Percentiles rank a stretch among this genome's conserved stretches.
These are phyloP conservation scores for Drosophila nikananu DNA, from an alignment of 1,140 invertebrate species.

Conservation along the genomic window DNA sequence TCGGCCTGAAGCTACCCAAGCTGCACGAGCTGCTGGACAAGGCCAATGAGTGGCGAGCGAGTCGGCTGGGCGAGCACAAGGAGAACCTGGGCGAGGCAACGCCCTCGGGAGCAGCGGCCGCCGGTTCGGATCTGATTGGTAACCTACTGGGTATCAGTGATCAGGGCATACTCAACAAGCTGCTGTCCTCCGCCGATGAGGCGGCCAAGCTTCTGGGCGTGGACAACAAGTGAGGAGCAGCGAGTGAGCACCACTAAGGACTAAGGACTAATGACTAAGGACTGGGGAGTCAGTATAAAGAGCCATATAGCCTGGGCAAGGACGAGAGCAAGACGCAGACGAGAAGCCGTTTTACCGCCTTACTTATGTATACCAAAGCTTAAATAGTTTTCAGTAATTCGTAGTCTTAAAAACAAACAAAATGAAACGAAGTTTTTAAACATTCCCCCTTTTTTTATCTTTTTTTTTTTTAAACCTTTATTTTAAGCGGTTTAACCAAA, in stretches of 20 bases:
- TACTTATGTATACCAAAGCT: constrained; percentile 71
- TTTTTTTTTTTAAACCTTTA: constrained; percentile 21
- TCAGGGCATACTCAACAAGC: constrained; percentile 93
- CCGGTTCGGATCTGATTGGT: constrained; percentile 91
- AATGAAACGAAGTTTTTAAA: constrained; percentile 12
- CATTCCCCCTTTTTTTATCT: constrained; percentile 11
- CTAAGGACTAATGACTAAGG: neutral
- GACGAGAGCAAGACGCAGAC: neutral
- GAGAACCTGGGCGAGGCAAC: constrained; percentile 84
- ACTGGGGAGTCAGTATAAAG: neutral
- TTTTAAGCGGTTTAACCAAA: constrained; percentile 35
- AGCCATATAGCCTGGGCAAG: constrained; percentile 16
- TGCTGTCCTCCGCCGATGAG: constrained; percentile 93
- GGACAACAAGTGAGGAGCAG: constrained; percentile 85
- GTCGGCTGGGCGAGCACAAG: constrained; percentile 86
- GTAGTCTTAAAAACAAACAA: constrained; percentile 37
- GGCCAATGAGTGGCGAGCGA: constrained; percentile 72
- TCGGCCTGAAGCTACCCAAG: constrained; percentile 58
- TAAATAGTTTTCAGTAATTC: constrained; percentile 57
- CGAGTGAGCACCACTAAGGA: neutral
- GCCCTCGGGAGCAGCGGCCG: constrained; percentile 85
- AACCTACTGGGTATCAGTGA: constrained; percentile 95
- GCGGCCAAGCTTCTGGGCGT: constrained; percentile 95
- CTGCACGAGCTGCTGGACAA: constrained; percentile 78
- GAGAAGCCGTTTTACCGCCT: constrained; percentile 36